Conservation (phyloP, 53 echinoderm and acorn worm genomes). For the Paracentrotus lividus region DNA sequence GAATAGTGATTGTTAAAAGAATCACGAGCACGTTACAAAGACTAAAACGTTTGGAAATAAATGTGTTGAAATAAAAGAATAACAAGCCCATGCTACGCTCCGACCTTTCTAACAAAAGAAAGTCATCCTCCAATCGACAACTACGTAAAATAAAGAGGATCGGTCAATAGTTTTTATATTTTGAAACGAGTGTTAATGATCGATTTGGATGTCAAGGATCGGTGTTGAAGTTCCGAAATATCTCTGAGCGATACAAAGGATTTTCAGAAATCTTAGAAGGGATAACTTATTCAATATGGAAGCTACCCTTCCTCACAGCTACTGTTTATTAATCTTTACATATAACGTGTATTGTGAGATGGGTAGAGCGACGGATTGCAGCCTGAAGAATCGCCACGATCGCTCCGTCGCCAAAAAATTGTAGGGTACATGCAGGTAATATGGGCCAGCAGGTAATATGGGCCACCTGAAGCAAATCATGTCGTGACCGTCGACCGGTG, state of each 20-base stretch:
- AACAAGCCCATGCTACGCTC: neutral
- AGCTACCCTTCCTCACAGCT: neutral
- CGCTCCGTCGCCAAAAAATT: too few species aligned
- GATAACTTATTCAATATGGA: neutral
- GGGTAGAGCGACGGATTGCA: too few species aligned
- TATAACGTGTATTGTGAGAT: neutral
- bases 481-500: too few species aligned
- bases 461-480: too few species aligned
- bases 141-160: neutral
- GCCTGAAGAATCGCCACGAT: too few species aligned
- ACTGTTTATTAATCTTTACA: neutral
- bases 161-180: neutral
- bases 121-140: neutral
- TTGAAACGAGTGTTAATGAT: neutral
- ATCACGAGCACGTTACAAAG: neutral
- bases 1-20: neutral
- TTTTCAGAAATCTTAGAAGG: neutral
- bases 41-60: neutral
- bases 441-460: too few species aligned
- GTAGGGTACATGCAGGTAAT: too few species aligned
- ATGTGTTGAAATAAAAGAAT: neutral
- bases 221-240: neutral
- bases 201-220: too few species aligned
- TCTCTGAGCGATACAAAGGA: neutral
- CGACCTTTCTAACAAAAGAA: neutral